Evolutionary conservation across 2,113 vertebrate species (phyloP).

Genomic region (Amblyornis subalaris): DNA sequence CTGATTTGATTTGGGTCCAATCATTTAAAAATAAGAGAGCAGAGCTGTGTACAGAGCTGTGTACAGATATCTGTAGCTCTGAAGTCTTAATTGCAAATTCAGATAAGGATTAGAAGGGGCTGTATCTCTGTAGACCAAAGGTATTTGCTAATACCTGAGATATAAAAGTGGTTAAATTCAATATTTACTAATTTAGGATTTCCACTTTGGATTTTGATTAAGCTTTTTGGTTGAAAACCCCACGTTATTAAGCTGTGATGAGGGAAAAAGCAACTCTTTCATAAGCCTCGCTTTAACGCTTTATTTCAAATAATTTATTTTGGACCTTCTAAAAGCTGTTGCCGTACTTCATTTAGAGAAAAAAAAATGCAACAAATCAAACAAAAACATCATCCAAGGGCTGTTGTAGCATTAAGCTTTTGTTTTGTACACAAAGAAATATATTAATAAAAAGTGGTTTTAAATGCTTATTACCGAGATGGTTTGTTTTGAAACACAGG

Average conservation of each 20-base stretch:
- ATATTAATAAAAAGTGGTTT: conserved; percentile 81
- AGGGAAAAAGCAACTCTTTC: conserved; percentile 23
- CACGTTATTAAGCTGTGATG: conserved; percentile 5
- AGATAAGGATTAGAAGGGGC: conserved; percentile 79
- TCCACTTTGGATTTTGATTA: conserved; percentile 68
- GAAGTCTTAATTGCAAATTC: conserved; percentile 83
- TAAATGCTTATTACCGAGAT: conserved; percentile 80
- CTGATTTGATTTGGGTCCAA: conserved; percentile 74
- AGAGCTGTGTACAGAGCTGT: conserved; percentile 62
- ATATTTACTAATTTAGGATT: conserved; percentile 73
- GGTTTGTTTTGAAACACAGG: conserved; percentile 80
- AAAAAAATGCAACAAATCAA: background rate
- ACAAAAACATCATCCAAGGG: conserved; percentile 36
- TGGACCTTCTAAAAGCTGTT: conserved; percentile 38
- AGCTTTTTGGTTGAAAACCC: conserved; percentile 62
- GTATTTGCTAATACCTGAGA: conserved; percentile 78
- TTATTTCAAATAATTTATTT: conserved; percentile 53
- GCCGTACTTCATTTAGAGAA: conserved; percentile 2
- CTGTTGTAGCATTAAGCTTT: conserved; percentile 68
- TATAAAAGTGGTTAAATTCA: conserved; percentile 68
- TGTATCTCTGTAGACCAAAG: conserved; percentile 76
- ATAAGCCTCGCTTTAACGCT: background rate
- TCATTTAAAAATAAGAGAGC: conserved; percentile 74
- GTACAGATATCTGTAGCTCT: conserved; percentile 73
- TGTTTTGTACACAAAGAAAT: conserved; percentile 79